phyloP scores from a whole-genome alignment of 2,797 vertebrate species.

The Meriones psammophilus region DNA sequence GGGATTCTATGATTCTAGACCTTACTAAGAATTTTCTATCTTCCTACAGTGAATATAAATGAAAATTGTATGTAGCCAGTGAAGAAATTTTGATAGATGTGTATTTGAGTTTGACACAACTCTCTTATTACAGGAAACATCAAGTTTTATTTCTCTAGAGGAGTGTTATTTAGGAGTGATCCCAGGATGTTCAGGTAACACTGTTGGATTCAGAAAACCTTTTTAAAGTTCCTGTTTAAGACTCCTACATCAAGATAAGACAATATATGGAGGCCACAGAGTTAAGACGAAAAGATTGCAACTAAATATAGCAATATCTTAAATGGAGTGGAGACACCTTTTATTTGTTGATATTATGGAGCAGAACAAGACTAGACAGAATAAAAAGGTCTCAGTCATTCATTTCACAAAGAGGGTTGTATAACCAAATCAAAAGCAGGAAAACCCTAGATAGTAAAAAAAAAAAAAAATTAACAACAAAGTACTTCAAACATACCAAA shows the following conservation, averaged over 20 bases:
- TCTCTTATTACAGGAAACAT: constrained; percentile 8
- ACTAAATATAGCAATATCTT: not conserved
- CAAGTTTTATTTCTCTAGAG: constrained; percentile 10
- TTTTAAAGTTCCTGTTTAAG: not conserved
- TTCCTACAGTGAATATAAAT: not conserved
- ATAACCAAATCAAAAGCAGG: constrained; percentile 29
- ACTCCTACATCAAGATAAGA: not conserved
- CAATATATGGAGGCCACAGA: not conserved
- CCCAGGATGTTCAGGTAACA: not conserved
- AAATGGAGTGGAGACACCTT: not conserved
- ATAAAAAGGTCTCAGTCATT: constrained; percentile 5
- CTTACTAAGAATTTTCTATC: not conserved
- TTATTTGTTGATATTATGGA: constrained; percentile 39
- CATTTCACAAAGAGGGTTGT: constrained; percentile 37
- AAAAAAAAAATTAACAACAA: not conserved
- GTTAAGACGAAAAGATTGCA: not conserved
- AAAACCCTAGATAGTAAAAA: not conserved
- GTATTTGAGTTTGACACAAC: not conserved
- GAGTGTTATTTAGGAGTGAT: not conserved
- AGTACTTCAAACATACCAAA: constrained; percentile 38
- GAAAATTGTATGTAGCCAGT: not conserved
- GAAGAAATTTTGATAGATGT: not conserved
- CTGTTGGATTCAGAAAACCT: constrained; percentile 16
- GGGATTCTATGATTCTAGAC: not conserved
- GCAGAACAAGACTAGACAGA: not conserved